Evolutionary conservation across 37 sponge, comb jelly and placozoan species (phyloP), one percentile per base, ranked within the genome.

Genomic region (Diacarnus erythraeanus): DNA sequence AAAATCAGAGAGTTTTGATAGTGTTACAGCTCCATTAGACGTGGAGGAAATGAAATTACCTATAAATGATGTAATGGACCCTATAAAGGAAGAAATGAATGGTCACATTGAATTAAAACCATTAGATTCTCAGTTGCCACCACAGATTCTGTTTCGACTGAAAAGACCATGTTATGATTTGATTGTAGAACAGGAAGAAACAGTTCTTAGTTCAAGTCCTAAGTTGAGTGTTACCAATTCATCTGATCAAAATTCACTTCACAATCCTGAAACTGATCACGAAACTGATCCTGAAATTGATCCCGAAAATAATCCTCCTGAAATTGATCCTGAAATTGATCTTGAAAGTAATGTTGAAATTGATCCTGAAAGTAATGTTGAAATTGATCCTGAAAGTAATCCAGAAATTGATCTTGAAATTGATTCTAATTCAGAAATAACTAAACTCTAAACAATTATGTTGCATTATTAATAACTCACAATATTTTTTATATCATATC

Each of bases 61-160:
- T 34, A 29, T 3, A 30, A 22, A 15, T 60, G 23, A 17, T 59
- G 10, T 25, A 30, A 72, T 44, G 17, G 39, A 42, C 10, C 20
- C 23, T 43, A 42, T 21, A 20, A 42, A 76, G 38, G 74, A 51
- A 4, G 42, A 59, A 60, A 59, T n/a, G 22, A 23, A 36, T 17
- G 23, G 59, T 22, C 21, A 60, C 42, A 10, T 76, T 38, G 8
- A 71, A 61, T 25, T 36, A 30, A 36, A 69, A 31, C 34, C 20
- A 69, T 51, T 54, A 3, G 71, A 71, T 37, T 63, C 64, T n/a
- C 77, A 77, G 42, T 39, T 77, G 44, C 77, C 77, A 40, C 77
- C 77, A 42, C 77, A 77, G 6, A 64, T 77, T n/a, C 27, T 64
- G 27, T 61, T 63, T 36, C 25, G 65, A 42, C 43, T 77, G 0